These are phyloP conservation scores for Crotalus horridus DNA, from an alignment of 2,113 vertebrate species.

Conservation along the genomic window DNA sequence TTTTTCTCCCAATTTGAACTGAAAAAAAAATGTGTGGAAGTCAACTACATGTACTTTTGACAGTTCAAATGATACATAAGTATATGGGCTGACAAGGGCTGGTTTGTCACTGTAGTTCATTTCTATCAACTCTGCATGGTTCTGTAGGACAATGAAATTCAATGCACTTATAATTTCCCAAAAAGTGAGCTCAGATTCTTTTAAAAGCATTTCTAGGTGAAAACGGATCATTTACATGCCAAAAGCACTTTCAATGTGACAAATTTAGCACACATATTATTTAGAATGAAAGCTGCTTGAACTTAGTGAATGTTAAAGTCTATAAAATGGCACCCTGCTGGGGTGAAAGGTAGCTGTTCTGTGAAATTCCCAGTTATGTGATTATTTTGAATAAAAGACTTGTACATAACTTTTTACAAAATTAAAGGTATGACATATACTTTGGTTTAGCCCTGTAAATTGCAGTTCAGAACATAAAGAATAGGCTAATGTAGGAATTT, in stretches of 20 bases:
- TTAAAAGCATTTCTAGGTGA: slow-evolving; percentile 83
- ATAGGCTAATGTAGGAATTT: slow-evolving; percentile 70
- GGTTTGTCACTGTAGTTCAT: slow-evolving; percentile 77
- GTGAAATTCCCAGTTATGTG: slow-evolving; percentile 88
- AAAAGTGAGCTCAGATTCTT: slow-evolving; percentile 78
- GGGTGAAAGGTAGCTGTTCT: slow-evolving; percentile 89
- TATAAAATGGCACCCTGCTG: slow-evolving; percentile 94
- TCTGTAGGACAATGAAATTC: slow-evolving; percentile 83
- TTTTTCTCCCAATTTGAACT: slow-evolving; percentile 51
- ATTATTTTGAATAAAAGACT: slow-evolving; percentile 98
- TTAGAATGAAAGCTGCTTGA: slow-evolving; percentile 88
- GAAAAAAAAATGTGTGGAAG: slow-evolving; percentile 68
- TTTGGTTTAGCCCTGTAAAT: slow-evolving; percentile 74
- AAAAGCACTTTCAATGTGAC: slow-evolving; percentile 91
- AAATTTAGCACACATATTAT: slow-evolving; percentile 95
- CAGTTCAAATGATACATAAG: slow-evolving; percentile 81
- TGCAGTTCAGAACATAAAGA: slow-evolving; percentile 76
- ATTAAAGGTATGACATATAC: slow-evolving; percentile 87
- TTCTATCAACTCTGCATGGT: slow-evolving; percentile 79
- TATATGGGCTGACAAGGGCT: slow-evolving; percentile 78
- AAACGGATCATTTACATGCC: slow-evolving; percentile 88
- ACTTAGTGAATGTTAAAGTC: slow-evolving; percentile 92
- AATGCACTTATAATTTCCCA: slow-evolving; percentile 81
- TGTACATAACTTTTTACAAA: slow-evolving; percentile 87
- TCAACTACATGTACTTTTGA: slow-evolving; percentile 76